Evolutionary conservation across 1,140 invertebrate genomes (phyloP), one percentile per base, ranked within the genome.

Genomic region (Hyles vespertilio): DNA sequence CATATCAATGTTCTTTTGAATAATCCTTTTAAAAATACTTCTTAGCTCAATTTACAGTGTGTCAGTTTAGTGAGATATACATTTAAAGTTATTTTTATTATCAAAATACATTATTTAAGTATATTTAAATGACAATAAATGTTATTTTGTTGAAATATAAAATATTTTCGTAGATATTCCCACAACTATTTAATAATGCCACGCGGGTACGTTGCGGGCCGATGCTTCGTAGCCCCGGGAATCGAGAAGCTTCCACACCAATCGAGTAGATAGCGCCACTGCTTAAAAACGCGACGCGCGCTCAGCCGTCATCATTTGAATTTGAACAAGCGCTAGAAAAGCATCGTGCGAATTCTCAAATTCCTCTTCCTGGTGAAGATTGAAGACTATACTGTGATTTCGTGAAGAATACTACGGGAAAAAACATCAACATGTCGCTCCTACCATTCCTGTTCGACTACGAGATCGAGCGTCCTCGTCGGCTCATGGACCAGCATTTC

Each of bases 401-500:
- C 9, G 32, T 9, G 11, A 51, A 51, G 51, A 48, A 55, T 6
- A 64, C 46, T 47, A 40, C 51, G 34, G 53, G 50, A 32, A 50
- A 50, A 10, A 43, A 45, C 12, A 49, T 51, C n/a, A 70, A 59
- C 54, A 83, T 83, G 79, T 76, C 80, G 54, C 61, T 83, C 9
- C 63, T 83, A 56, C 80, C 80, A 33, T 77, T 71, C 22, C 44
- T 84, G 10, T 72, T 81, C 51, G 79, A 81, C n/a, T 72, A 75
- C 48, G 71, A 75, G 58, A 2, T 76, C 0, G 73, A 74, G 33
- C 78, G 77, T 43, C 91, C 92, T 5, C 85, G 88, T 3, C 81
- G 91, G 5, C 70, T 93, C 0, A 57, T 93, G 44, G 92, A 93
- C 69, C 90, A 93, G 72, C 85, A 93, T 66, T 93, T 93, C 69